Conservation (phyloP, 2,797 vertebrate species). For the Gymnocypris eckloni region DNA sequence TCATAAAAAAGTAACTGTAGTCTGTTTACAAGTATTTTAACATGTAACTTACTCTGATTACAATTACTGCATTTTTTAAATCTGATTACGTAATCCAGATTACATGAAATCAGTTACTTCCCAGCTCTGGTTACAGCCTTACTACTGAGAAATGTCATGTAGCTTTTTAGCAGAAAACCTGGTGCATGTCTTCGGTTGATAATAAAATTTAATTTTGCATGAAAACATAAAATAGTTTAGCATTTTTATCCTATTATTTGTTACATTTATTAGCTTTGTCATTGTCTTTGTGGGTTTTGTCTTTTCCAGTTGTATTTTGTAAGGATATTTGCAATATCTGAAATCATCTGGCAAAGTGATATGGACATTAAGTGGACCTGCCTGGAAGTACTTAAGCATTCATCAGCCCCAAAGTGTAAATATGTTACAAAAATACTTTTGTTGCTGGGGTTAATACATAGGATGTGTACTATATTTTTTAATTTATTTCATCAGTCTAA, state of each 20-base stretch:
- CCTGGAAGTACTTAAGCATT: background rate
- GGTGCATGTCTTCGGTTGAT: background rate
- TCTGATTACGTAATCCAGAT: too few relatives aligned
- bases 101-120: too few relatives aligned
- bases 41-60: too few relatives aligned
- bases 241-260: background rate
- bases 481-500: background rate
- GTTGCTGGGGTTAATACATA: background rate
- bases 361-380: background rate
- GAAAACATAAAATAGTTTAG: background rate
- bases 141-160: background rate
- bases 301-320: background rate
- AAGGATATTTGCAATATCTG: background rate
- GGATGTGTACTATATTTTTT: background rate
- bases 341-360: background rate
- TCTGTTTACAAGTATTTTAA: too few relatives aligned
- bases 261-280: background rate
- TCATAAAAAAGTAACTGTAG: too few relatives aligned
- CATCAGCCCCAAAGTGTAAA: background rate
- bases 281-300: background rate
- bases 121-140: background rate
- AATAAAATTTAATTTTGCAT: background rate
- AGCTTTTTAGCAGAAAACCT: background rate
- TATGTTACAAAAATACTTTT: background rate
- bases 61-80: too few relatives aligned